Evolutionary conservation across 2,797 vertebrate species (phyloP).

Genomic region (Sphaeramia orbicularis): DNA sequence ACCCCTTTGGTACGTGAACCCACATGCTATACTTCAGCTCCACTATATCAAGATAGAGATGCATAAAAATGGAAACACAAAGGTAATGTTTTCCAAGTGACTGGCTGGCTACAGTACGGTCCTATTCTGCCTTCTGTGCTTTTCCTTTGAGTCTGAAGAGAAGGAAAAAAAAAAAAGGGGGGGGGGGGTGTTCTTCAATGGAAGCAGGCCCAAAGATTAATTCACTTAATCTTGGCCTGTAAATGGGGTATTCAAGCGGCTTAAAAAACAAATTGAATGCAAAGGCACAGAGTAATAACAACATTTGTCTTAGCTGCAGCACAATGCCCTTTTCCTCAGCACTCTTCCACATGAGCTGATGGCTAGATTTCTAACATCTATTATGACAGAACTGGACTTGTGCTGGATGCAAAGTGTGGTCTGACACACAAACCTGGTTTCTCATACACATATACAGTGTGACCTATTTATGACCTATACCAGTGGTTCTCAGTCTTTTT

Average conservation of each 20-base stretch:
- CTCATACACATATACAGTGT: conserved; percentile 4
- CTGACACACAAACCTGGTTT: conserved; percentile 3
- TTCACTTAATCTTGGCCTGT: conserved; percentile 83
- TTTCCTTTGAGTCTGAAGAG: conserved; percentile 38
- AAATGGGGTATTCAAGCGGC: conserved; percentile 84
- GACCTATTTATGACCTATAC: conserved; percentile 6
- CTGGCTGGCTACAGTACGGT: conserved; percentile 35
- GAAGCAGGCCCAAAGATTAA: conserved; percentile 80
- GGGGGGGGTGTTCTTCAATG: conserved; percentile 58
- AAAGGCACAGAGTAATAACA: conserved; percentile 82
- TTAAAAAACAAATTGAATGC: conserved; percentile 86
- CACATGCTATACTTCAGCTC: conserved; percentile 1
- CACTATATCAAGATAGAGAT: conserved; percentile 15
- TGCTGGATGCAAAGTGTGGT: conserved; percentile 21
- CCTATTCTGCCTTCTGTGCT: conserved; percentile 36
- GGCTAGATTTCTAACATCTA: conserved; percentile 56
- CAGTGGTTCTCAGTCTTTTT: no score
- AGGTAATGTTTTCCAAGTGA: conserved; percentile 52
- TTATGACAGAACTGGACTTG: conserved; percentile 51
- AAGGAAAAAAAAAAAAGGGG: conserved; percentile 16
- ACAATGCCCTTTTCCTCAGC: conserved; percentile 70
- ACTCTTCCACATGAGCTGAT: conserved; percentile 68
- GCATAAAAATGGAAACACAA: conserved; percentile 24
- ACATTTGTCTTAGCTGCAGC: conserved; percentile 81
- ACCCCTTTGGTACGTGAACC: not conserved